phyloP scores from a whole-genome alignment of 1,140 invertebrate genomes.

The Palaemon carinicauda region DNA sequence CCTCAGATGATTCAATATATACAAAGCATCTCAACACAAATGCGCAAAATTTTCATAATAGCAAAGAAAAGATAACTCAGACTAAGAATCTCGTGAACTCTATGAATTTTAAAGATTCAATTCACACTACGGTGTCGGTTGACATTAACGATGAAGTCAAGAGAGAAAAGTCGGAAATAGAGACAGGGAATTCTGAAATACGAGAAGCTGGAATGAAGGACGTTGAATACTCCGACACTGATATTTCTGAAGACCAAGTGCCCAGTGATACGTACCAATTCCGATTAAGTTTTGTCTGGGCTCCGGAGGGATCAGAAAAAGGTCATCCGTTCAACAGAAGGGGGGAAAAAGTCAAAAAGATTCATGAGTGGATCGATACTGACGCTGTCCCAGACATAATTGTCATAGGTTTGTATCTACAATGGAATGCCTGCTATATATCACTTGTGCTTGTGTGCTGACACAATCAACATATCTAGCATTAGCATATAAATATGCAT shows the following conservation, averaged over 20 bases:
- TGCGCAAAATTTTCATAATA: too few relatives aligned
- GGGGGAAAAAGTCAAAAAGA: neutral
- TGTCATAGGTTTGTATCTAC: conserved; percentile 3
- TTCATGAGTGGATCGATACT: neutral
- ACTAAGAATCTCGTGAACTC: too few relatives aligned
- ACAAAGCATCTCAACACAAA: neutral
- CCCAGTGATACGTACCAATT: neutral
- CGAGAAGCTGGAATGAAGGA: neutral
- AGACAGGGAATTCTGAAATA: too few relatives aligned
- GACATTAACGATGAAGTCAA: too few relatives aligned
- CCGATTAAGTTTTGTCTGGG: conserved; percentile 31
- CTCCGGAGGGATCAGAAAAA: neutral
- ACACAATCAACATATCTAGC: too few relatives aligned
- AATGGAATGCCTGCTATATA: too few relatives aligned
- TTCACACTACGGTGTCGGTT: too few relatives aligned
- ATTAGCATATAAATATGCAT: too few relatives aligned
- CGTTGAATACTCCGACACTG: neutral
- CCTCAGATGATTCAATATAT: neutral
- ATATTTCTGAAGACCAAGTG: neutral
- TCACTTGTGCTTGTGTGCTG: too few relatives aligned
- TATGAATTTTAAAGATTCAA: too few relatives aligned
- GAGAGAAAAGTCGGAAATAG: too few relatives aligned
- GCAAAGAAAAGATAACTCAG: neutral
- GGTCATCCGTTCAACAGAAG: neutral
- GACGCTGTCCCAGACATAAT: conserved; percentile 8